Evolutionary conservation across 2,888 invertebrate species (phyloP).

Genomic region (Antheraea assamensis): DNA sequence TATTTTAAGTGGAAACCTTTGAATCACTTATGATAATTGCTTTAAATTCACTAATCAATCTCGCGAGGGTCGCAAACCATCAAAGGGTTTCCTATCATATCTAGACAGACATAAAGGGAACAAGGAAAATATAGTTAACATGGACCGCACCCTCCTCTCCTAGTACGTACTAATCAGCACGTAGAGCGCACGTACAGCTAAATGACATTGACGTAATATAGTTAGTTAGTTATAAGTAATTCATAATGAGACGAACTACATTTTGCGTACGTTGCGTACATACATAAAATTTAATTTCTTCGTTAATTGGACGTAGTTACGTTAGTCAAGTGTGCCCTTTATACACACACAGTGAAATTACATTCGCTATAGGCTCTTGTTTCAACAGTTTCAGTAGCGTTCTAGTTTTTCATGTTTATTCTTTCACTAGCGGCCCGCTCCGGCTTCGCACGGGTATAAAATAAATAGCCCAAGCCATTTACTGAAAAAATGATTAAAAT

Average conservation of each 20-base stretch:
- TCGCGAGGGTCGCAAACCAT: not conserved
- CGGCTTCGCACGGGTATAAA: too few relatives aligned
- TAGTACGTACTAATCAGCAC: constrained; percentile 18
- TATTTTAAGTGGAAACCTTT: not conserved
- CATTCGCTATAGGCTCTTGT: not conserved
- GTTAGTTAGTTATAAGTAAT: constrained; percentile 41
- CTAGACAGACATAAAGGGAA: constrained; percentile 7
- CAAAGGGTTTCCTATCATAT: not conserved
- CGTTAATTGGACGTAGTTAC: constrained; percentile 36
- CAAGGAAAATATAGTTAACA: constrained; percentile 14
- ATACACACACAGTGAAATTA: not conserved
- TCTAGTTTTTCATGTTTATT: not conserved
- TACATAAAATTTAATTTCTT: constrained; percentile 50
- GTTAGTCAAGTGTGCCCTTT: constrained; percentile 26
- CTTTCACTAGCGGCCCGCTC: too few relatives aligned
- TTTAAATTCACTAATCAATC: not conserved
- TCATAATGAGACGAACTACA: constrained; percentile 44
- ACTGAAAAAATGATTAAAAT: too few relatives aligned
- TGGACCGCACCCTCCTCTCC: not conserved
- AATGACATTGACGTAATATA: constrained; percentile 44
- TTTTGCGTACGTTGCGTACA: constrained; percentile 52
- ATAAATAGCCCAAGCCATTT: too few relatives aligned
- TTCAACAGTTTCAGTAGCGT: not conserved
- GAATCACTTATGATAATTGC: not conserved
- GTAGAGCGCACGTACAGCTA: constrained; percentile 38